Evolutionary conservation across 2,888 invertebrate species (phyloP).

Genomic region (Macaria liturata): DNA sequence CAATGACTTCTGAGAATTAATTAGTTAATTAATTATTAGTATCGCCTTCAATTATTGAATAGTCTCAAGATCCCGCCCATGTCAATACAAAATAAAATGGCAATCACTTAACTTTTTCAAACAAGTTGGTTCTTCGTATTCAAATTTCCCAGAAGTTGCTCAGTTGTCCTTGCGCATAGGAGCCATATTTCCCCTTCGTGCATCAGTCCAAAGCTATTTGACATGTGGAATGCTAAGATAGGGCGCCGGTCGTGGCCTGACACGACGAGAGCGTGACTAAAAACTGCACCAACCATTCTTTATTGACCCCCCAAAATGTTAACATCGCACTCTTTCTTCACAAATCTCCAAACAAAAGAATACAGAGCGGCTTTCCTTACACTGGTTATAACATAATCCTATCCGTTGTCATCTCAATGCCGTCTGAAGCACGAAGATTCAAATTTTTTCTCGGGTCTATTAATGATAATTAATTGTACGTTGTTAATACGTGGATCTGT

Average conservation of each 20-base stretch:
- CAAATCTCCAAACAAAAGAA: conserved; percentile 28
- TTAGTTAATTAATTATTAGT: too few relatives aligned
- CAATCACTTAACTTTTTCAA: too few relatives aligned
- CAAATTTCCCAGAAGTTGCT: conserved; percentile 47
- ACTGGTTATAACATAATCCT: conserved; percentile 67
- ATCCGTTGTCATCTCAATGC: conserved; percentile 80
- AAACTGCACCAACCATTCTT: conserved; percentile 48
- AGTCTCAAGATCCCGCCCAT: too few relatives aligned
- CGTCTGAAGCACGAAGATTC: conserved; percentile 73
- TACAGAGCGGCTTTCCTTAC: conserved; percentile 41
- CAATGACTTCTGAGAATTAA: too few relatives aligned
- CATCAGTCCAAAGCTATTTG: conserved; percentile 69
- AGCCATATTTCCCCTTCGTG: conserved; percentile 60
- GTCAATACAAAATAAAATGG: too few relatives aligned
- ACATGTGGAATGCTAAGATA: conserved; percentile 71
- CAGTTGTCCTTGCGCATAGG: conserved; percentile 60
- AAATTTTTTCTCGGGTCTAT: conserved; percentile 65
- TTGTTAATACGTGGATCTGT: conserved; percentile 69
- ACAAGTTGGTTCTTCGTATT: conserved; percentile 16
- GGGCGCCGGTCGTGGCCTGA: conserved; percentile 71
- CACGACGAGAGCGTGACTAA: conserved; percentile 68
- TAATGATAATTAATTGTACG: conserved; percentile 77
- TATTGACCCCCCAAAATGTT: conserved; percentile 47
- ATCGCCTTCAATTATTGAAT: too few relatives aligned
- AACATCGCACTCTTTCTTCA: conserved; percentile 34